Base-by-base conservation (phyloP, 1,140 invertebrate species). In the Oscheius sp. region DNA sequence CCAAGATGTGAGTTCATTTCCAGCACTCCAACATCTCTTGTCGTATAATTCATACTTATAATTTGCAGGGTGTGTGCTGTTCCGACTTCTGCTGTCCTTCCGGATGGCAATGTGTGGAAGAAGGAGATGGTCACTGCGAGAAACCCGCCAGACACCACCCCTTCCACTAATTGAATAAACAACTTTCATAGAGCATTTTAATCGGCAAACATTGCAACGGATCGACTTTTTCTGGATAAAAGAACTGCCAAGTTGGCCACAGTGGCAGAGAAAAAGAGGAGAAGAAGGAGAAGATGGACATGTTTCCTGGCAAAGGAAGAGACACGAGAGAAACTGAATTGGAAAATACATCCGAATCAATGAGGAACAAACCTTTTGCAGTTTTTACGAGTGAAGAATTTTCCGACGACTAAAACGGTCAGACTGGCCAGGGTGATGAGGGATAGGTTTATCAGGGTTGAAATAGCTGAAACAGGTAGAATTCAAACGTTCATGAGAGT, bases 51-150 rank as follows among this genome's bases (percentile, higher is more conserved):
- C 23, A 42, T 15, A 29, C 4, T 32, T 15, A 31, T 23, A 23
- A 15, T 26, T 65, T 73, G 29, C 49, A 73, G 71, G 71, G 62
- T 1, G 45, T 66, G 31, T 73, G 71, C 63, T 73, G 71, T 42
- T 38, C 42, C 15, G 35, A 73, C 59, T 55, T 46, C 4, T 73
- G 71, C 26, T 73, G 71, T 26, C 71, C 71, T 18, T 20, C 7
- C 7, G 71, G 71, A 18, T 73, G 52, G 31, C 52, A 64, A 3
- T 73, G 71, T 31, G 49, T 68, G 3, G 67, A 74, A 15, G 73
- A 42, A 23, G 68, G 68, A 59, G 34, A 70, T 28, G 49, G 28
- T 13, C 49, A 26, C 23, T 74, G 73, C 36, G 73, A 70, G 42
- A 74, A 73, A 52, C 29, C 55, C 29, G 59, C 73, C 7, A 7